Conservation (phyloP, 2,888 invertebrate genomes). For the Mystacides longicornis region DNA sequence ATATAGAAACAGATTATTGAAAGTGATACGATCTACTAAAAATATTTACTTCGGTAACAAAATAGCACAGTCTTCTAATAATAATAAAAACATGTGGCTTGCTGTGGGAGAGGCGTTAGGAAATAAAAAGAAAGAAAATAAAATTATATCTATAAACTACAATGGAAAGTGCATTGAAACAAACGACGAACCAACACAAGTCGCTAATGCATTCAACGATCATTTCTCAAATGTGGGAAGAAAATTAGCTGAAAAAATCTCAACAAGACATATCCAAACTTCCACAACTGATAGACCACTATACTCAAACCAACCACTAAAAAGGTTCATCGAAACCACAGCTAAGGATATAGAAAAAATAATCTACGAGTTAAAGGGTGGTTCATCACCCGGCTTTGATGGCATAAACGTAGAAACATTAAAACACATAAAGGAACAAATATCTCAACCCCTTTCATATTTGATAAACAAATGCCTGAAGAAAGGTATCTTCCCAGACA, state of each 20-base stretch:
- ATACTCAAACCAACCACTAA: not conserved
- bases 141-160: no score
- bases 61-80: no score
- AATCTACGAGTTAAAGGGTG: not conserved
- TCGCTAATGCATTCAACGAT: not conserved
- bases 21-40: no score
- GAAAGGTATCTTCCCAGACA: not conserved
- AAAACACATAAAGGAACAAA: not conserved
- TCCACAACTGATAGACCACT: not conserved
- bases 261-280: not conserved
- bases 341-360: not conserved
- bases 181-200: not conserved
- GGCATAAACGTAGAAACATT: not conserved
- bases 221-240: not conserved
- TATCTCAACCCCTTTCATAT: not conserved
- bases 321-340: not conserved
- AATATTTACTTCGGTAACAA: no score
- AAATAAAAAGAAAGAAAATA: no score
- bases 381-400: not conserved
- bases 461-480: not conserved
- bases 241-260: not conserved
- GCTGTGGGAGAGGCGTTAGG: no score
- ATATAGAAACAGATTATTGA: no score
- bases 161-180: no score
- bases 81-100: no score